Conservation (phyloP, 2,113 vertebrate genomes). For the Ptilonorhynchus violaceus region DNA sequence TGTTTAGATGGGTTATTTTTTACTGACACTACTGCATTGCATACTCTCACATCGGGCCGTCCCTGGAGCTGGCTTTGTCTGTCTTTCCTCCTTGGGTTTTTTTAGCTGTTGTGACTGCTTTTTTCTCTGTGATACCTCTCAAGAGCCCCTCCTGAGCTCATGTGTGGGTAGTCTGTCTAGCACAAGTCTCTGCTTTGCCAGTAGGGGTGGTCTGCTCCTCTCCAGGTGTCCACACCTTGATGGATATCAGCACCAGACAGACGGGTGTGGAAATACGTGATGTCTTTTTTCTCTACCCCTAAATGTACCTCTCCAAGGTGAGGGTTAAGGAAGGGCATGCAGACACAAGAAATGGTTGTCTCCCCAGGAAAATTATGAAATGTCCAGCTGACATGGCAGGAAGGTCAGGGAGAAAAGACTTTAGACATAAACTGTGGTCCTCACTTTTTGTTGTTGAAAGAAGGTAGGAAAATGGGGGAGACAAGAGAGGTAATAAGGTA, state of each 20-base stretch:
- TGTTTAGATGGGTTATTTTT: background rate
- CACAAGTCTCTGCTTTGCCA: background rate
- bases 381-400: background rate
- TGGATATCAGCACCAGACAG: background rate
- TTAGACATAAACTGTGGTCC: background rate
- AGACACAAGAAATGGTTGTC: background rate
- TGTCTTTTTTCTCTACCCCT: background rate
- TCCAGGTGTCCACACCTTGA: background rate
- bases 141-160: background rate
- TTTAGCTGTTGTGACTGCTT: background rate
- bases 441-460: background rate
- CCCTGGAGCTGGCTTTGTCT: background rate
- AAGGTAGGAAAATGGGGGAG: background rate
- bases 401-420: background rate
- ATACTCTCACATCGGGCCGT: background rate
- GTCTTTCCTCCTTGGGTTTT: background rate
- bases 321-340: background rate
- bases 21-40: background rate
- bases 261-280: background rate
- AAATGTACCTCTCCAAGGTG: background rate
- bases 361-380: background rate
- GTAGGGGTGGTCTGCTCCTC: background rate
- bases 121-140: background rate
- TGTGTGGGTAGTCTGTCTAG: fast-evolving
- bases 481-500: background rate